Conservation (phyloP, 2,113 vertebrate species). For the Brachyhypopomus occidentalis region DNA sequence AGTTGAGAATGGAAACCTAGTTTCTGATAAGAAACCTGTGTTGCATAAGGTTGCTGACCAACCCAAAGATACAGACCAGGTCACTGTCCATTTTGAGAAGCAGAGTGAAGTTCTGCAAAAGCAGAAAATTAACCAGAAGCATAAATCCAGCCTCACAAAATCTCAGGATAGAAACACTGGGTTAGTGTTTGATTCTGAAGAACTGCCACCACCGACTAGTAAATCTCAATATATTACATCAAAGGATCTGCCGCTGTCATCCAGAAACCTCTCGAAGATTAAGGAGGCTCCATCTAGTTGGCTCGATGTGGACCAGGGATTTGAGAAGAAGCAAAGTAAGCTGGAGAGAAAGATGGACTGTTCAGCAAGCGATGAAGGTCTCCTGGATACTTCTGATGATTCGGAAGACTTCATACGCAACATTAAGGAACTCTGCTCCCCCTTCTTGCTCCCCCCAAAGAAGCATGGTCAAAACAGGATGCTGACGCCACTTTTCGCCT, state of each 20-base stretch:
- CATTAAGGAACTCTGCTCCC: conserved; percentile 85
- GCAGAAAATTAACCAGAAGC: background rate
- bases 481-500: conserved; percentile 77
- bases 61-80: conserved; percentile 9
- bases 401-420: conserved; percentile 86
- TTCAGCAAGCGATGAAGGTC: conserved; percentile 76
- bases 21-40: conserved; percentile 7
- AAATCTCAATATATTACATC: conserved; percentile 21
- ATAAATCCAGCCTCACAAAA: conserved; percentile 10
- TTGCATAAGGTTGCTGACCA: background rate
- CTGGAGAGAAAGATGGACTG: conserved; percentile 62
- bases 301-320: conserved; percentile 68
- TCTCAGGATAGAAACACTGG: conserved; percentile 9
- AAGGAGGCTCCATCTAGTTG: conserved; percentile 63
- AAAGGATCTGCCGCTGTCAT: conserved; percentile 48
- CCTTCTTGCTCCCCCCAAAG: conserved; percentile 82
- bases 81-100: background rate
- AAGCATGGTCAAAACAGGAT: conserved; percentile 80
- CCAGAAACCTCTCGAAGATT: conserved; percentile 29
- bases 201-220: conserved; percentile 13
- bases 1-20: background rate
- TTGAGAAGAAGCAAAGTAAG: conserved; percentile 57
- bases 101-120: background rate
- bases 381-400: conserved; percentile 79
- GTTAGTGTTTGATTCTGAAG: background rate